Percentiles rank a stretch among this genome's conserved stretches.
Evolutionary conservation across 2,797 vertebrate species (phyloP).

Genomic region (Lutjanus argentimaculatus): DNA sequence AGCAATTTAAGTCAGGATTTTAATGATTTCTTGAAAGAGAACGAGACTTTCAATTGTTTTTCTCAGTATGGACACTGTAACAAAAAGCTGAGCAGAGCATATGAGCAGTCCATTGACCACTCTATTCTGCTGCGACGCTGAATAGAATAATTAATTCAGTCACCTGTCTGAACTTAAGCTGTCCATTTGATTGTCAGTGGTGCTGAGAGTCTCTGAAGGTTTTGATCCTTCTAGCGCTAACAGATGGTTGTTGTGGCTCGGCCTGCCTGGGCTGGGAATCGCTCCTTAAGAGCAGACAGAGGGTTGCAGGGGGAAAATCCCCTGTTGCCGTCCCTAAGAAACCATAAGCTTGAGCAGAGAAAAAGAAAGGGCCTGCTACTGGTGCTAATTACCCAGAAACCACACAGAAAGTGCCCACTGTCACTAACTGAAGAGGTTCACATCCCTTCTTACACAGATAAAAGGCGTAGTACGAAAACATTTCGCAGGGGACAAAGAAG

Average conservation of each 20-base stretch:
- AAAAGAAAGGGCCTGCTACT: constrained; percentile 98
- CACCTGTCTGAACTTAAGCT: constrained; percentile 91
- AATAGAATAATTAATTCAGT: constrained; percentile 85
- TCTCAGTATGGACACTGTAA: constrained; percentile 29
- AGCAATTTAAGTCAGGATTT: constrained; percentile 11
- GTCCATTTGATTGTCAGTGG: constrained; percentile 88
- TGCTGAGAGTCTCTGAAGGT: constrained; percentile 88
- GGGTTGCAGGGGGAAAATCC: constrained; percentile 89
- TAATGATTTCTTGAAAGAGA: background rate
- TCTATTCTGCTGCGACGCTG: constrained; percentile 57
- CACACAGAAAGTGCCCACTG: constrained; percentile 99
- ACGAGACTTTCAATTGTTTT: constrained; percentile 23
- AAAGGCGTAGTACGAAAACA: constrained; percentile 99
- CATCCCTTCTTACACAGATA: constrained; percentile 99
- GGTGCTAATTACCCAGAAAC: constrained; percentile 99
- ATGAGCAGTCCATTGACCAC: constrained; percentile 75
- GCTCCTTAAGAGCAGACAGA: constrained; percentile 91
- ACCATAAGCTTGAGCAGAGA: constrained; percentile 99
- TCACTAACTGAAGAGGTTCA: constrained; percentile 99
- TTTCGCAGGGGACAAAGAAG: constrained; percentile 97
- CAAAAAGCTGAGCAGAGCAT: constrained; percentile 61
- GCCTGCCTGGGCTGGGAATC: constrained; percentile 89
- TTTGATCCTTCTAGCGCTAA: constrained; percentile 94
- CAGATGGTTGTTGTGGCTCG: constrained; percentile 95
- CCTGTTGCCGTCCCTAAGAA: constrained; percentile 98